Base-by-base conservation (phyloP, 1,140 invertebrate species). In the Ips typographus region DNA sequence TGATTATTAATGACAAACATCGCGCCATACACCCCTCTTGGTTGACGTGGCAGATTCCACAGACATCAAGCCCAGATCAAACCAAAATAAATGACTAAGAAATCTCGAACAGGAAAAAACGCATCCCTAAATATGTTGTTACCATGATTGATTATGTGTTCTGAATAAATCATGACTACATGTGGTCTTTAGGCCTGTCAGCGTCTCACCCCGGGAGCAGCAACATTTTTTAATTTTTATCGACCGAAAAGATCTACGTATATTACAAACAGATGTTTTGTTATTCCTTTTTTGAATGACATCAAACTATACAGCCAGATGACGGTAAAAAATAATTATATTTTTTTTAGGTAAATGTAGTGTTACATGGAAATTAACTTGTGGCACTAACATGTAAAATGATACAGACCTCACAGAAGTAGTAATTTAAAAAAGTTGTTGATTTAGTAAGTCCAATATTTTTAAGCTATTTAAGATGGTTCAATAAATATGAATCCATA, bases 61-160 rank as follows among this genome's bases (percentile, higher is more conserved):
- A 51, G 38, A 22, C 60, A 52, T 63, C 60, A 43, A 22, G 37
- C 3, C 2, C 58, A 43, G 58, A 60, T 60, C 58, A 22, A 43
- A 57, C 39, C 22, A 38, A 63, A 63, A 63, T 63, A 63, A 63
- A 63, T 52, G 60, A 63, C 44, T 52, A 51, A 63, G n/a, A 38
- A 63, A 51, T 63, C 22, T 52, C 60, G 22, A 63, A 47, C 44
- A 49, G n/a, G 38, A 65, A 65, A 65, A 47, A 65, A 56, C 22
- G 51, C 5, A 51, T 42, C 52, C 55, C 47, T 65, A 65, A 65
- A 61, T 58, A 70, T 70, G 68, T 65, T 70, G 61, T 53, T 70
- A 70, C 61, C 22, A 70, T 65, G 68, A 70, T 70, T 70, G 68
- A 70, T 70, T 40, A 51, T 70, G 52, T 44, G 52, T 70, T 63